A percentile compares a stretch with the other conserved stretches of the same genome.
These are phyloP conservation scores for Panagrolaimus sp. DNA, from an alignment of 1,140 invertebrate species.

Conservation along the genomic window DNA sequence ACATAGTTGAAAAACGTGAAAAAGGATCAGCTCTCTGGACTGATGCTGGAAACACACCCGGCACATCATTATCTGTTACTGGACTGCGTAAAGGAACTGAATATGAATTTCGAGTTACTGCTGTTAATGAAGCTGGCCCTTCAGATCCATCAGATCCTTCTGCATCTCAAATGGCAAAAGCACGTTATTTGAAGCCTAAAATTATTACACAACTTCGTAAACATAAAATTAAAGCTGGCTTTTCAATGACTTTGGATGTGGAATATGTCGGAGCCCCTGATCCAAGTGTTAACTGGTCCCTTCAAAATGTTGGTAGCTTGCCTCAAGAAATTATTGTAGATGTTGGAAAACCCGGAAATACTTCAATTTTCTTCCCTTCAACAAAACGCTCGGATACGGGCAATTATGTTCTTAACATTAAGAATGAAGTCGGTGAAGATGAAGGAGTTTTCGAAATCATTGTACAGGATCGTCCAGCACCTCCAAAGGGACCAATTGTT, in stretches of 20 bases:
- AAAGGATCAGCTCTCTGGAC: conserved; percentile 51
- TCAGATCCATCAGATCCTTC: conserved; percentile 66
- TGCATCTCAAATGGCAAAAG: conserved; percentile 74
- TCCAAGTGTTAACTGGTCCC: conserved; percentile 51
- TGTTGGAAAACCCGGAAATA: conserved; percentile 62
- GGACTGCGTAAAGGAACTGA: conserved; percentile 82
- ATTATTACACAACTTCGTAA: conserved; percentile 69
- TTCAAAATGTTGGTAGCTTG: conserved; percentile 39
- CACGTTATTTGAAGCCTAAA: conserved; percentile 80
- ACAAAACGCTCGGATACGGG: conserved; percentile 70
- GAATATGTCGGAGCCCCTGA: conserved; percentile 83
- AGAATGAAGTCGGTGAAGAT: conserved; percentile 85
- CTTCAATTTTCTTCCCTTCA: conserved; percentile 60
- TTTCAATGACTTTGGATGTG: conserved; percentile 83
- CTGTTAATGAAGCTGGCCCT: conserved; percentile 70
- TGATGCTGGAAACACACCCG: conserved; percentile 48
- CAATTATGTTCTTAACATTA: conserved; percentile 79
- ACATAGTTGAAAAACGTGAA: conserved; percentile 84
- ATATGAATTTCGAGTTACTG: conserved; percentile 71
- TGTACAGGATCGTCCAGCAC: conserved; percentile 78
- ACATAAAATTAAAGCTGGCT: conserved; percentile 67
- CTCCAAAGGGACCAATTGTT: conserved; percentile 77
- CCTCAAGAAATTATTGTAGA: conserved; percentile 53
- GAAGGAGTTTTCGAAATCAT: conserved; percentile 89
- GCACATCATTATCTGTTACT: conserved; percentile 64